Percentiles rank a stretch among this genome's conserved stretches.
These are phyloP conservation scores for Nemurella pictetii DNA, from an alignment of 2,888 invertebrate species.

Conservation along the genomic window DNA sequence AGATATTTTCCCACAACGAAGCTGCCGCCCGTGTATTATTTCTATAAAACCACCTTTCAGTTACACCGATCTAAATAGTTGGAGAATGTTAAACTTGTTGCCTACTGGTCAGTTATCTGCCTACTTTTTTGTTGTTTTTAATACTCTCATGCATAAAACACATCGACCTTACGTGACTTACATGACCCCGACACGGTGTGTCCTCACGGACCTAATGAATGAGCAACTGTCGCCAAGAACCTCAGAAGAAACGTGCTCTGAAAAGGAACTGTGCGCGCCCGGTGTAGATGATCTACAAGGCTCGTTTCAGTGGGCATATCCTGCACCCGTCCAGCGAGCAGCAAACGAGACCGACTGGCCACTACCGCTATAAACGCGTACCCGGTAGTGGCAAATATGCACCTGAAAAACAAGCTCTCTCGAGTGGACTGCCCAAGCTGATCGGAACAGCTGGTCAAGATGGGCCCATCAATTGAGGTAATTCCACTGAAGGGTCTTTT, in stretches of 20 bases:
- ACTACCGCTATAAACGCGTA: neutral
- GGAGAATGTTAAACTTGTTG: neutral
- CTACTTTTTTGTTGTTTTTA: neutral
- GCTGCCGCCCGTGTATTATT: neutral
- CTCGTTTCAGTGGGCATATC: too few relatives aligned
- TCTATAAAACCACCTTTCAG: neutral
- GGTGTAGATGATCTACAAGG: neutral
- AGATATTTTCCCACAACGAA: neutral
- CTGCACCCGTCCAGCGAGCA: too few relatives aligned
- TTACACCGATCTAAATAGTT: neutral
- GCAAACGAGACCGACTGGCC: neutral
- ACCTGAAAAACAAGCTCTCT: neutral
- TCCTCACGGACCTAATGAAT: slow-evolving; percentile 5
- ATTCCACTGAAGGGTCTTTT: slow-evolving; percentile 27
- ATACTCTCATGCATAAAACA: neutral
- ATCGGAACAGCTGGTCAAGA: slow-evolving; percentile 10
- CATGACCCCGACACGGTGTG: neutral
- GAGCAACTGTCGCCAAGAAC: slow-evolving; percentile 21
- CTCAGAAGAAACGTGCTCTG: neutral
- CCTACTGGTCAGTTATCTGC: neutral
- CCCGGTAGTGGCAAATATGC: neutral
- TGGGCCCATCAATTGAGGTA: slow-evolving; percentile 20
- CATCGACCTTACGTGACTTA: neutral
- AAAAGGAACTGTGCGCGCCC: neutral
- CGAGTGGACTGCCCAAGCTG: neutral